Base-by-base conservation (phyloP, 2,797 vertebrate species). In the Cossypha caffra region DNA sequence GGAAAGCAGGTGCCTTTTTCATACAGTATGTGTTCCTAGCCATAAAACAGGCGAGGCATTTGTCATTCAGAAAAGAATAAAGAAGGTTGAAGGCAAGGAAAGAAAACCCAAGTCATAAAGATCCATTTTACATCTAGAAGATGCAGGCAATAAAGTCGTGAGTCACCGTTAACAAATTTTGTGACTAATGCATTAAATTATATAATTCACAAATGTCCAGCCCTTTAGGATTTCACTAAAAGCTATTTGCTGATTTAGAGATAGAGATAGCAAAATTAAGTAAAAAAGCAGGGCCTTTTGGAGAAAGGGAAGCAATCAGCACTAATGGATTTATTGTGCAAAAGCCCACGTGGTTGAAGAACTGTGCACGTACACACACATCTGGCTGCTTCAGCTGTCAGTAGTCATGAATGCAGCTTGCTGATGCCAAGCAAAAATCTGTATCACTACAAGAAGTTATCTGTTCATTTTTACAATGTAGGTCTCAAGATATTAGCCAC, bases 311-410 rank as follows among this genome's bases (percentile, higher is more conserved):
- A 93, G 82, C 66, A 69, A 91, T 95, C 85, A 91, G 62, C 47
- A 29, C 48, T 93, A 88, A 95, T 95, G 89, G 62, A 88, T 93
- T 93, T 96, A 90, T 73, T 88, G 91, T 90, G 76, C 73, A 67
- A 84, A 91, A 90, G 42, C 76, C 63, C 31, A 25, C 1, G 8
- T 57, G 43, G 40, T 50, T 91, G 78, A 72, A 85, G 88, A 85
- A 29, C 51, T 52, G 16, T 0, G 11, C 93, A 90, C 42, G 10
- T 76, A 87, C 40, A 28, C 64, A 45, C 51, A 84, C 87, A 95
- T 93, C 96, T 96, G 95, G 76, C 94, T 95, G 73, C 73, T 94
- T 94, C 58, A 90, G 95, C 87, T 91, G 73, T 17, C 63, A 40
- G 61, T 24, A 88, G 68, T 51, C 40, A 15, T 51, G 52, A 86